Evolutionary conservation across 2,113 vertebrate species (phyloP), one percentile per base, ranked within the genome.

Genomic region (Bubo bubo): DNA sequence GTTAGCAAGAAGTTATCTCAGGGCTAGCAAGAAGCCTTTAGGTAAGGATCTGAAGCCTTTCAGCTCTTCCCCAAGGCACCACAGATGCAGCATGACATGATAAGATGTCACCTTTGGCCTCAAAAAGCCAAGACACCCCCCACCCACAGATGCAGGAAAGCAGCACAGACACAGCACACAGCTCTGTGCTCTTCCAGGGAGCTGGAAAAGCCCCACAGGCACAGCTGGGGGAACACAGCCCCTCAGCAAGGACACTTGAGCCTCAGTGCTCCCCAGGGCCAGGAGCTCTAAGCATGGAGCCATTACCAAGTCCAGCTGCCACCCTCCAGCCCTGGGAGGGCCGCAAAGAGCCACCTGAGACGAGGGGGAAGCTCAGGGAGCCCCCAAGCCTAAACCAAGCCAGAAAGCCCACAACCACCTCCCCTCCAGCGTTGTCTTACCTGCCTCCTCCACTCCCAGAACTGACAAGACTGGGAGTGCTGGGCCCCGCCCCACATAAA

Each of bases 381-480:
- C 26, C 11, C 32, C 1, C 8, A 3, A 2, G 21, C 56, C 68
- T 16, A 3, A 10, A 1, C 6, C 14, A 14, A 26, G 2, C 1
- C 41, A 9, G 17, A 45, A 14, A 4, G 3, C 18, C 52, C 55
- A 6, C 2, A 12, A 14, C 6, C 6, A 0, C 37, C 56, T 3
- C 21, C 63, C 9, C 24, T 1, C 4, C 82, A 45, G 81, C 79
- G 47, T 49, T 5, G 9, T 35, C 95, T 76, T 80, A 95, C 96
- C 81, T 47, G 58, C 5, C 23, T 8, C 1, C 70, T 68, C 47
- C 0, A 0, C 34, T 53, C 39, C 3, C 60, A 35, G 91, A 21
- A 5, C 79, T 1, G 35, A 2, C 24, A 27, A 3, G 8, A 28
- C 15, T 1, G 11, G n/a, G 9, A 34, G 5, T 0, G 0, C 5